A percentile compares a stretch with the other conserved stretches of the same genome.
Evolutionary conservation across 2,888 invertebrate genomes (phyloP).

Genomic region (Cephalotes varians): DNA sequence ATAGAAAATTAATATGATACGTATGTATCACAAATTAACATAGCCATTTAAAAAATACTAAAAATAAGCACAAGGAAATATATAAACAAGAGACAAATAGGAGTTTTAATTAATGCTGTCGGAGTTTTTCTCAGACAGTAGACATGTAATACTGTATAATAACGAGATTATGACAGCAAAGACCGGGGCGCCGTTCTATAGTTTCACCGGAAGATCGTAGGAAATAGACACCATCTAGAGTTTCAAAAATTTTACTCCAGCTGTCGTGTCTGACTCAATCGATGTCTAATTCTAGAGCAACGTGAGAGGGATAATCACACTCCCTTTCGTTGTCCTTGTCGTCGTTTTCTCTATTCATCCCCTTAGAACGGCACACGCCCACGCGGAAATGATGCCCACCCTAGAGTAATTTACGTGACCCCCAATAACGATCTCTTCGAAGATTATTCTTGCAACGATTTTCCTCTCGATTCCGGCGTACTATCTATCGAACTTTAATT

Average conservation of each 20-base stretch:
- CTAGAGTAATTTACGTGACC: conserved; percentile 72
- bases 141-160: neutral
- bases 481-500: neutral
- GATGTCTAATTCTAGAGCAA: conserved; percentile 67
- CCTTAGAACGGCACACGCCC: conserved; percentile 78
- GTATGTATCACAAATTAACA: neutral
- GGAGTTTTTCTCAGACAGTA: neutral
- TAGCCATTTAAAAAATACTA: neutral
- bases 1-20: neutral
- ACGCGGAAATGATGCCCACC: conserved; percentile 84
- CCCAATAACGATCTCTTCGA: conserved; percentile 72
- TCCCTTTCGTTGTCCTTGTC: conserved; percentile 72
- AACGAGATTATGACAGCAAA: neutral
- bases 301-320: conserved; percentile 54
- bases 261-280: conserved; percentile 71
- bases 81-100: neutral
- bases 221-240: conserved; percentile 73
- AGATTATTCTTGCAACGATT: conserved; percentile 69
- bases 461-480: conserved; percentile 59
- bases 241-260: conserved; percentile 74
- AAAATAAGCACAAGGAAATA: neutral
- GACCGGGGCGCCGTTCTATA: conserved; percentile 23
- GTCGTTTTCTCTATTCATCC: conserved; percentile 70
- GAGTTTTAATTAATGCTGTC: neutral
- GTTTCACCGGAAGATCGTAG: conserved; percentile 65